Conservation (phyloP, 2,797 vertebrate species). For the Sphenodon punctatus region DNA sequence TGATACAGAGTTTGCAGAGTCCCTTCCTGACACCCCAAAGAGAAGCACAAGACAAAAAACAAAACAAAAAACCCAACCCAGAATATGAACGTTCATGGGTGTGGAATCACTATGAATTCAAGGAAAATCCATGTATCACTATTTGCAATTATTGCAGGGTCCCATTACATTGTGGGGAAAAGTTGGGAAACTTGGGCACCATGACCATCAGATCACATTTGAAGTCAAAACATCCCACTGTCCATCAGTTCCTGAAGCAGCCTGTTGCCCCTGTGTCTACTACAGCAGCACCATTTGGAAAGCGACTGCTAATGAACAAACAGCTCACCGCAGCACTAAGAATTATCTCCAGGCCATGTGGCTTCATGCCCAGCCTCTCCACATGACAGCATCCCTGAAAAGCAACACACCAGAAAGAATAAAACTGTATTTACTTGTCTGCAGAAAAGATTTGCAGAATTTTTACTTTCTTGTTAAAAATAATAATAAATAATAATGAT, state of each 20-base stretch:
- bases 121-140: too few species aligned
- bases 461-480: slow-evolving; percentile 47
- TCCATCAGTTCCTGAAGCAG: neutral
- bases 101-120: too few species aligned
- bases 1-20: too few species aligned
- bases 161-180: too few species aligned
- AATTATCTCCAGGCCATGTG: slow-evolving; percentile 53
- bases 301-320: neutral
- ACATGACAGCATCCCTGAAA: slow-evolving; percentile 39
- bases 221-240: neutral
- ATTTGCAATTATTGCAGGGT: too few species aligned
- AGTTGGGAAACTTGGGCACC: too few species aligned
- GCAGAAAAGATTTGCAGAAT: slow-evolving; percentile 41
- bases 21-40: too few species aligned
- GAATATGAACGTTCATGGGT: too few species aligned
- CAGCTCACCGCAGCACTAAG: slow-evolving; percentile 10
- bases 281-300: slow-evolving; percentile 4
- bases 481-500: too few species aligned
- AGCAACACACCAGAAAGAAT: slow-evolving; percentile 39
- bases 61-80: too few species aligned
- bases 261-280: neutral
- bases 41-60: too few species aligned
- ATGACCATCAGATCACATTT: too few species aligned
- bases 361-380: slow-evolving; percentile 38
- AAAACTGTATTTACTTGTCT: slow-evolving; percentile 53